Base-by-base conservation (phyloP, 2,797 vertebrate species). In the Poecilia velifera region DNA sequence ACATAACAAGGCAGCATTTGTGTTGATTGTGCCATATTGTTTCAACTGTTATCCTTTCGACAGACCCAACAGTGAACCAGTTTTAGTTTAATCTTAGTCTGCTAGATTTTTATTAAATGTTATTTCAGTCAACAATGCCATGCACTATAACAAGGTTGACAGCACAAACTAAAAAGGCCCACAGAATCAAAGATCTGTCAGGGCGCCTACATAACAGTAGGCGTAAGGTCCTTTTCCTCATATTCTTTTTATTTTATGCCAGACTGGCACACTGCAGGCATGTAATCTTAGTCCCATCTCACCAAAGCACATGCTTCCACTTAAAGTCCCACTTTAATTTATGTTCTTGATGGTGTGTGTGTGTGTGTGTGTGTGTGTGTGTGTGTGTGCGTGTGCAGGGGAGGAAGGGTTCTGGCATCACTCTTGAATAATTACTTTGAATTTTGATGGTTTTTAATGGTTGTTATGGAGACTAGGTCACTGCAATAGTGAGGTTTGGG, bases 271-370 rank as follows among this genome's bases (percentile, higher is more conserved):
- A 66, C 18, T 39, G 62, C 34, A 20, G 62, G 62, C 12, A 36
- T 20, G 31, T 64, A 64, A 64, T 64, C 31, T 64, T 20, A 41
- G 36, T 68, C 20, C 22, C 64, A 68, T 41, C 20, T 41, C 64
- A 41, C 64, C 64, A 68, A 41, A 66, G 34, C 62, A 66, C 18
- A 66, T 66, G 36, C 8, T 68, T 68, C 64, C 64, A 68, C 34
- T 68, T 39, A 66, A 62, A 62, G n/a, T 20, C 31, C 59, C 59
- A 64, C 12, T 64, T 34, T 25, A 20, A 39, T 39, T 66, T 39
- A 39, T 9, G 34, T 66, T 66, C 20, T 16, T 22, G 36, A 66
- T 66, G 36, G 59, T 18, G 18, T 7, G 49, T 22, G 18, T 22
- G 49, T 2, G 18, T 2, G 47, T 7, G 49, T 1, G 47, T 7